These are phyloP conservation scores for Mormyrops boulengeri DNA, from an alignment of 2,797 vertebrate genomes.

Conservation along the genomic window DNA sequence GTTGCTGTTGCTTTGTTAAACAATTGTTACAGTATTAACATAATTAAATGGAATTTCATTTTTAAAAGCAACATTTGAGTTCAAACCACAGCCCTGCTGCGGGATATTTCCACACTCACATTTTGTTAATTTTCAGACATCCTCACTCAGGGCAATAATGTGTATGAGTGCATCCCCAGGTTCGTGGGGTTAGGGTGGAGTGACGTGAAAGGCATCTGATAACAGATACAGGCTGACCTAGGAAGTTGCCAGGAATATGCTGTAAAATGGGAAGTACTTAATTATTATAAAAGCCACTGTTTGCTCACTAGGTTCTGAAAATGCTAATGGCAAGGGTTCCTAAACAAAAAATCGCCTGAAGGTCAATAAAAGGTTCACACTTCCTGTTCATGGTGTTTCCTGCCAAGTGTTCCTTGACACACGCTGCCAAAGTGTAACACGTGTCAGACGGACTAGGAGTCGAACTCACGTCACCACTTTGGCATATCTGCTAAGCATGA, in stretches of 20 bases:
- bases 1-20: background rate
- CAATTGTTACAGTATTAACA: background rate
- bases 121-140: background rate
- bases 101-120: background rate
- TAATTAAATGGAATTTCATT: background rate
- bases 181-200: background rate
- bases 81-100: background rate
- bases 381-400: background rate
- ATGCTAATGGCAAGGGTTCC: background rate
- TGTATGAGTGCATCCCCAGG: background rate
- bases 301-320: background rate
- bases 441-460: background rate
- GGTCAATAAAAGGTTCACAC: slow-evolving; percentile 4
- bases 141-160: background rate
- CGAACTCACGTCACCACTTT: background rate
- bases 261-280: background rate
- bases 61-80: background rate
- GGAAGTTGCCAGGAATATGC: background rate
- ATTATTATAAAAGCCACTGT: background rate
- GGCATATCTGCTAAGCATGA: background rate
- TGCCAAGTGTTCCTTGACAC: background rate
- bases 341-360: background rate
- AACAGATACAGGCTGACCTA: background rate
- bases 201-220: background rate
- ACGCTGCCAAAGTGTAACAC: background rate